phyloP scores from a whole-genome alignment of 2,888 invertebrate genomes.

The Heteropelma amictum region DNA sequence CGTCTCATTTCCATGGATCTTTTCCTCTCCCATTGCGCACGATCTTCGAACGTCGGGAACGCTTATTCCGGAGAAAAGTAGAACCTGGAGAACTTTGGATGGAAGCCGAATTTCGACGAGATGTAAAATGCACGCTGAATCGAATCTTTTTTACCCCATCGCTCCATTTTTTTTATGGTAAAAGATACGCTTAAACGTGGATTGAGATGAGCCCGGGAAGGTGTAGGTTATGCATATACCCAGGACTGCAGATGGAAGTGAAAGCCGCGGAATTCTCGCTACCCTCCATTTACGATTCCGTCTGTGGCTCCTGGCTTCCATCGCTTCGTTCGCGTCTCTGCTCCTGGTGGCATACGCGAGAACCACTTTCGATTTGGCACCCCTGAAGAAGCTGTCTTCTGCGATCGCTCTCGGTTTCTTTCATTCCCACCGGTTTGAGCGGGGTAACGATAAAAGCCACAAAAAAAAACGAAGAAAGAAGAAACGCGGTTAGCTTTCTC shows the following conservation, averaged over 20 bases:
- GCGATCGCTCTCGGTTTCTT: background rate
- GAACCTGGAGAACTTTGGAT: background rate
- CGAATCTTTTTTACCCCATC: background rate
- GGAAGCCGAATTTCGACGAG: slow-evolving; percentile 13
- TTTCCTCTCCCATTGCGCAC: background rate
- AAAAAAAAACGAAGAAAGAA: too few relatives aligned
- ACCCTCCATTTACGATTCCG: slow-evolving; percentile 45
- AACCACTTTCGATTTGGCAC: slow-evolving; percentile 44
- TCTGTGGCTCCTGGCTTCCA: slow-evolving; percentile 14
- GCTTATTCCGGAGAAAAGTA: background rate
- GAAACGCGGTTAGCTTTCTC: background rate
- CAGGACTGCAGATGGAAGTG: slow-evolving; percentile 1
- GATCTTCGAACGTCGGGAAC: background rate
- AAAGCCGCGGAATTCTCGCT: slow-evolving; percentile 14
- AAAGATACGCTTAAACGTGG: slow-evolving; percentile 22
- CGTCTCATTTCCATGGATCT: background rate
- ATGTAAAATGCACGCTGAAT: background rate
- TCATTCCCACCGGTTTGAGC: background rate
- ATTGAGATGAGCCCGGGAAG: background rate
- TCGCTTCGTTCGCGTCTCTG: slow-evolving; percentile 43
- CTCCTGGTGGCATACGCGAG: slow-evolving; percentile 30
- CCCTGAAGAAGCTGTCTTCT: background rate
- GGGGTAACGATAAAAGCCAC: too few relatives aligned
- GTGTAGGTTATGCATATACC: background rate
- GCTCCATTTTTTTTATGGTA: background rate